Base-by-base conservation (phyloP, 2,797 vertebrate genomes). In the Malurus splendens region DNA sequence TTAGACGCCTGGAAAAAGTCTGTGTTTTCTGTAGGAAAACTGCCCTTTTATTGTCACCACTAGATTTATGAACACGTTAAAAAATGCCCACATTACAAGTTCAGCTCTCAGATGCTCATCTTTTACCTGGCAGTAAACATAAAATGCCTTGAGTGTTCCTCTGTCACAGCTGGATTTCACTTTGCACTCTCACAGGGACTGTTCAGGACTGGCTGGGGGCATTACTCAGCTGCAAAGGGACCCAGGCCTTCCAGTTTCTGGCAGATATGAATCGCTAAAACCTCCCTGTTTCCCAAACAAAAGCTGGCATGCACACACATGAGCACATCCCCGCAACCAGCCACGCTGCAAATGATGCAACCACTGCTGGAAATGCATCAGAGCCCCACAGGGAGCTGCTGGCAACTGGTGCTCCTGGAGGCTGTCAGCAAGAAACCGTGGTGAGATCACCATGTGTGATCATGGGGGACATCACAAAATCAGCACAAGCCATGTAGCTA, bases 301-400 rank as follows among this genome's bases (percentile, higher is more conserved):
- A 85, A 56, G 66, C 57, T 6, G 2, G 9, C 23, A 5, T 4
- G 28, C n/a, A n/a, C 6, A 0, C 50, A 13, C 9, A 0, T 22
- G 56, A 39, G 52, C n/a, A 22, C 9, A 1, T 41, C 60, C 25
- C 6, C 0, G 0, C 52, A 62, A 0, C 0, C 41, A 60, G 17
- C 38, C 52, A 0, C 0, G 1, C 82, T 70, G 66, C 77, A 94
- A 56, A 93, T 96, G 96, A 97, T 92, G 95, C 94, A 96, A 96
- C 90, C 30, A 3, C 27, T 59, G 65, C 90, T 91, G 90, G 85
- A 95, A 95, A 92, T 92, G 94, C 96, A 93, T 94, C 96, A 96
- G 60, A 41, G 82, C 79, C 93, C 94, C 25, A 0, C 30, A 66
- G 94, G 89, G 68, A 71, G 90, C 79, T 1, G 1, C 24, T 9